Evolutionary conservation across 2,113 vertebrate species (phyloP).

Genomic region (Paradisaea rubra): DNA sequence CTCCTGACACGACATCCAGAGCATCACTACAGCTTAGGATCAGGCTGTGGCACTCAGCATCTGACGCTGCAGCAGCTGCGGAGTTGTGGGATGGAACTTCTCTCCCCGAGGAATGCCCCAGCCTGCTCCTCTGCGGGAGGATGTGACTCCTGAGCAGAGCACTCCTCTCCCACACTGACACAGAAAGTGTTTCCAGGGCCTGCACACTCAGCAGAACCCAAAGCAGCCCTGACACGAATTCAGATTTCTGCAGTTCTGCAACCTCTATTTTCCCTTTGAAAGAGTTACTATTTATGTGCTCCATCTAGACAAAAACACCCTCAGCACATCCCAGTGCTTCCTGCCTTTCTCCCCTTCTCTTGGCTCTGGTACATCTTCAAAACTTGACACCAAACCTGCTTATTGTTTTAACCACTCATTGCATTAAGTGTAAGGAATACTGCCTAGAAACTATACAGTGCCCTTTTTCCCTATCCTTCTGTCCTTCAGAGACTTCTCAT

Average conservation of each 20-base stretch:
- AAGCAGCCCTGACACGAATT: not conserved
- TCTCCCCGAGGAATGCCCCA: not conserved
- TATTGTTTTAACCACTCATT: not conserved
- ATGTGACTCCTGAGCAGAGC: not conserved
- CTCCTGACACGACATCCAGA: not conserved
- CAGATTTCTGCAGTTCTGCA: not conserved
- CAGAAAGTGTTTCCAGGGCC: rapidly evolving
- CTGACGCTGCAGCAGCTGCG: not conserved
- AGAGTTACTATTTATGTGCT: not conserved
- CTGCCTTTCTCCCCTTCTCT: not conserved
- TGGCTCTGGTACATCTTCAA: not conserved
- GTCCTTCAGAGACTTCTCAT: not conserved
- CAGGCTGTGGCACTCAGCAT: not conserved
- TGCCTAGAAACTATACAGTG: not conserved
- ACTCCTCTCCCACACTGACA: not conserved
- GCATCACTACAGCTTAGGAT: not conserved
- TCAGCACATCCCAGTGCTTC: not conserved
- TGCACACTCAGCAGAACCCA: not conserved
- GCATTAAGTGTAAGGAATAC: not conserved
- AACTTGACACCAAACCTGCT: not conserved
- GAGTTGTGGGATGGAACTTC: not conserved
- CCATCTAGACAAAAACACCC: not conserved
- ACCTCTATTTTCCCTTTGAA: not conserved
- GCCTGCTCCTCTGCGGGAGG: not conserved
- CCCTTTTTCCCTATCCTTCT: not conserved